Evolutionary conservation across 2,113 vertebrate species (phyloP).

Genomic region (Spea multiplicata): DNA sequence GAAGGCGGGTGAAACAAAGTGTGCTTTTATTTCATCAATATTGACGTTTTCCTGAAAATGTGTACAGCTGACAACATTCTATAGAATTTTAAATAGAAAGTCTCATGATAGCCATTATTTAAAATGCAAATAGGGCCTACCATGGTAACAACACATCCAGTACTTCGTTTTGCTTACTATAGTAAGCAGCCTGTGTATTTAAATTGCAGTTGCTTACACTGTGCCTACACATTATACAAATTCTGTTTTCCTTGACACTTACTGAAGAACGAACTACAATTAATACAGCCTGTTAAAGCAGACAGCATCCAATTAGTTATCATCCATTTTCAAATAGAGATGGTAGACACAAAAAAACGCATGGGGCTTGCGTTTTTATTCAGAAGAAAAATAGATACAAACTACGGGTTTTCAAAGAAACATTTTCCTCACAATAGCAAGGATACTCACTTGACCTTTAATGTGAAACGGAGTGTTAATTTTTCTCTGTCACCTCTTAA

Average conservation of each 20-base stretch:
- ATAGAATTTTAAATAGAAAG: conserved; percentile 70
- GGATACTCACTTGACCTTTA: conserved; percentile 80
- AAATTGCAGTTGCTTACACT: conserved; percentile 63
- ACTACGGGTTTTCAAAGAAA: conserved; percentile 77
- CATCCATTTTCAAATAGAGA: conserved; percentile 74
- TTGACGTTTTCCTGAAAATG: conserved; percentile 60
- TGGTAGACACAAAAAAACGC: conserved; percentile 67
- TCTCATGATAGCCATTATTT: conserved; percentile 74
- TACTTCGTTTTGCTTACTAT: conserved; percentile 64
- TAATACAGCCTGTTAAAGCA: conserved; percentile 71
- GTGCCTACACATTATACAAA: conserved; percentile 69
- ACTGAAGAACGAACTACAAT: conserved; percentile 74
- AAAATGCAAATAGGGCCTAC: conserved; percentile 70
- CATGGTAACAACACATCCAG: conserved; percentile 69
- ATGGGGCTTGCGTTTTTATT: conserved; percentile 67
- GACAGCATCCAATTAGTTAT: conserved; percentile 78
- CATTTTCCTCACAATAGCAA: conserved; percentile 75
- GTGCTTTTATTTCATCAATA: conserved; percentile 61
- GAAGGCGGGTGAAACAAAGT: conserved; percentile 56
- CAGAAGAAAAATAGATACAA: conserved; percentile 73
- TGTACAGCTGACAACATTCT: conserved; percentile 64
- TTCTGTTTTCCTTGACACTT: conserved; percentile 78
- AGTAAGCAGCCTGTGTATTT: conserved; percentile 63
- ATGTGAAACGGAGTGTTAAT: conserved; percentile 84
- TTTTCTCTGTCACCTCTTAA: conserved; percentile 84